Percentiles rank a stretch among this genome's conserved stretches.
These are phyloP conservation scores for Campylomormyrus tamandua DNA, from an alignment of 2,113 vertebrate species.

Conservation along the genomic window DNA sequence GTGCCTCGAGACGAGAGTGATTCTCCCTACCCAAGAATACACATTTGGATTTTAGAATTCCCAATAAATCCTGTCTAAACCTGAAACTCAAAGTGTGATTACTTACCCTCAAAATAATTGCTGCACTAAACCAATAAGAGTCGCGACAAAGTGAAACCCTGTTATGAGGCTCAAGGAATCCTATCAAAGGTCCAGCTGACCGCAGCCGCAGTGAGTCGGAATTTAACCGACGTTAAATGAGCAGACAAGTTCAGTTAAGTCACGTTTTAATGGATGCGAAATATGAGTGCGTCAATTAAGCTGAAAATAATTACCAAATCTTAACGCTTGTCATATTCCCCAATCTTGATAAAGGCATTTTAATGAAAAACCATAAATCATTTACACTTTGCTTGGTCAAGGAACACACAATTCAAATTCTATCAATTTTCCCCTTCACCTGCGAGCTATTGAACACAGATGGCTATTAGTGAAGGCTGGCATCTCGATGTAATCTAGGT, in stretches of 20 bases:
- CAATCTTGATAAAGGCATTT: not conserved
- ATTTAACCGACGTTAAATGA: not conserved
- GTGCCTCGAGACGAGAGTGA: not conserved
- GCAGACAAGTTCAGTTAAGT: not conserved
- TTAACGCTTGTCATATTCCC: conserved; percentile 1
- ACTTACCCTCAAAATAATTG: not conserved
- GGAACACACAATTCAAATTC: not conserved
- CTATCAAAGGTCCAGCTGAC: not conserved
- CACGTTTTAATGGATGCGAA: not conserved
- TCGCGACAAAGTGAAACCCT: not conserved
- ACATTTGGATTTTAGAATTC: not conserved
- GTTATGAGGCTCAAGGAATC: not conserved
- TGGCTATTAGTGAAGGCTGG: not conserved
- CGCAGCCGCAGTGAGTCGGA: not conserved
- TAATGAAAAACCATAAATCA: not conserved
- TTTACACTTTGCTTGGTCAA: conserved; percentile 9
- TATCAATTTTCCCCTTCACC: conserved; percentile 1
- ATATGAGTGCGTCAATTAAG: not conserved
- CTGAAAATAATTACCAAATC: not conserved
- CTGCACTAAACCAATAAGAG: not conserved
- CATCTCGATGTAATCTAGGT: not conserved
- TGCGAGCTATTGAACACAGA: not conserved
- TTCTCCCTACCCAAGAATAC: not conserved
- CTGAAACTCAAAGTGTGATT: not conserved
- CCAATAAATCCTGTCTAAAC: not conserved